These are phyloP conservation scores for Carcharodon carcharias DNA, from an alignment of 2,797 vertebrate species.

Conservation along the genomic window DNA sequence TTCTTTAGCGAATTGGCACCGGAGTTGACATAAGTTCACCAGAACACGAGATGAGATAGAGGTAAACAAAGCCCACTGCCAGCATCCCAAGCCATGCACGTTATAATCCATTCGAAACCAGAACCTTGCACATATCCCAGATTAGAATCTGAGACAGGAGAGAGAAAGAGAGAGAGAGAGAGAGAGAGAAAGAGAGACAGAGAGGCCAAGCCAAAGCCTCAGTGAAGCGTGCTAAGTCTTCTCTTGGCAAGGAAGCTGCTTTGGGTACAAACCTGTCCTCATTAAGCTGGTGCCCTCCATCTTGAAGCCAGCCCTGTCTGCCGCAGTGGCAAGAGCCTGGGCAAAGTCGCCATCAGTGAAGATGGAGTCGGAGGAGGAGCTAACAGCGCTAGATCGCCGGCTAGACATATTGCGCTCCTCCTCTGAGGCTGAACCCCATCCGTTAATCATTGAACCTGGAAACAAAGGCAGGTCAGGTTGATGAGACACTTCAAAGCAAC, in stretches of 20 bases:
- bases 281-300: constrained; percentile 90
- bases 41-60: background rate
- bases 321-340: constrained; percentile 88
- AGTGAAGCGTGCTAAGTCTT: constrained; percentile 47
- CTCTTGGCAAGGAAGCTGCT: constrained; percentile 44
- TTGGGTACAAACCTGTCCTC: constrained; percentile 85
- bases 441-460: constrained; percentile 98
- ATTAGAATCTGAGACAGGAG: constrained; percentile 34
- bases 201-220: background rate
- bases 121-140: background rate
- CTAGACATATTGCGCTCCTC: constrained; percentile 92
- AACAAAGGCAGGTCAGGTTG: constrained; percentile 63
- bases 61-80: background rate
- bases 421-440: constrained; percentile 96
- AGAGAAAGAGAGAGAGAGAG: constrained; percentile 41
- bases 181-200: constrained; percentile 45
- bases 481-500: background rate
- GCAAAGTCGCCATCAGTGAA: constrained; percentile 94
- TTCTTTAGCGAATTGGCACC: background rate
- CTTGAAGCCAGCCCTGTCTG: constrained; percentile 93
- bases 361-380: constrained; percentile 91
- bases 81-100: background rate
- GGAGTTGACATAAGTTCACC: background rate
- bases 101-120: background rate
- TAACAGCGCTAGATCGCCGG: constrained; percentile 90